Conservation (phyloP, 2,888 invertebrate genomes). For the Hoplodrina ambigua region DNA sequence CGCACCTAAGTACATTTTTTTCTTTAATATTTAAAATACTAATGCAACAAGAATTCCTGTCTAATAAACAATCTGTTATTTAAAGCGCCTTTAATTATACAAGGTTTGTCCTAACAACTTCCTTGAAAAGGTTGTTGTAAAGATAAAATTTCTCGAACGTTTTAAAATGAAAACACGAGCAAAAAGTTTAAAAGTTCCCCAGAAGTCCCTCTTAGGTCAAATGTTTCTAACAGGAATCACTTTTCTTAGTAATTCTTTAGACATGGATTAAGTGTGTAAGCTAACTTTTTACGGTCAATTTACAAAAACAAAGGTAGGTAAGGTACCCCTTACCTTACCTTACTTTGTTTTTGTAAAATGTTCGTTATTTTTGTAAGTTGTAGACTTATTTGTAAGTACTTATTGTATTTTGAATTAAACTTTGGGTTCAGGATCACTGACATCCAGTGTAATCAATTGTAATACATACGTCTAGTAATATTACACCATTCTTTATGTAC, state of each 20-base stretch:
- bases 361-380: no score
- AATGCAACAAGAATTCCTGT: neutral
- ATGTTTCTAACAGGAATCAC: conserved; percentile 53
- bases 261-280: conserved; percentile 21
- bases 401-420: no score
- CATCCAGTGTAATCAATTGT: no score
- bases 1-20: no score
- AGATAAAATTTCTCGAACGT: conserved; percentile 38
- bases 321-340: no score
- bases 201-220: conserved; percentile 39
- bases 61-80: conserved; percentile 1
- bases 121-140: conserved; percentile 18
- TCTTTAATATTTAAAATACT: neutral
- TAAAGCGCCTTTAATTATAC: conserved; percentile 10
- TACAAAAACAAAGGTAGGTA: no score
- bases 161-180: conserved; percentile 51
- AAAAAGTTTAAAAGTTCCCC: conserved; percentile 38
- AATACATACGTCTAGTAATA: no score
- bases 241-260: conserved; percentile 44
- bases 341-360: no score
- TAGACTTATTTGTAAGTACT: no score
- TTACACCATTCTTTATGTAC: no score
- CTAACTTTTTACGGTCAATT: conserved; percentile 1
- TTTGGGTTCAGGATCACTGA: no score
- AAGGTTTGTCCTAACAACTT: conserved; percentile 31